Conservation (phyloP, 2,888 invertebrate species). For the Rugalucina vietnamica region DNA sequence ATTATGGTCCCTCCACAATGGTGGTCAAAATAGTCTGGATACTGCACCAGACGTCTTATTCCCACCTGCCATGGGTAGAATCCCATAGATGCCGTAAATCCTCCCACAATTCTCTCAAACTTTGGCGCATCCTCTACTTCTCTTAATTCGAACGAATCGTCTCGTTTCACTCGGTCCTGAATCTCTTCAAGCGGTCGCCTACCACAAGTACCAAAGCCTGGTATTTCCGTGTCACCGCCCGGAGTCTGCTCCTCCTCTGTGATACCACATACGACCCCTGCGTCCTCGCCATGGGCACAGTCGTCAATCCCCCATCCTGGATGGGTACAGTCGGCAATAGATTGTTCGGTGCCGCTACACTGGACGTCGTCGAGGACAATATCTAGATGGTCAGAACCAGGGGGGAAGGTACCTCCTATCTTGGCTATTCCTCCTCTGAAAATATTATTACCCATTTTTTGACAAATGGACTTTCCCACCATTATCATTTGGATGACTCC, state of each 20-base stretch:
- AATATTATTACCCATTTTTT: too few relatives aligned
- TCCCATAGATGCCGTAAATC: slow-evolving; percentile 73
- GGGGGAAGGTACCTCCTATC: slow-evolving; percentile 52
- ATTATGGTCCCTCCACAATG: slow-evolving; percentile 81
- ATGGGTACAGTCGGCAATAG: slow-evolving; percentile 60
- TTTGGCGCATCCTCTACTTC: slow-evolving; percentile 50
- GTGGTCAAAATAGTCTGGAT: slow-evolving; percentile 50
- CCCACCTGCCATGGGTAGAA: slow-evolving; percentile 81
- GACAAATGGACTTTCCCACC: too few relatives aligned
- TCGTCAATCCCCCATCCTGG: slow-evolving; percentile 60
- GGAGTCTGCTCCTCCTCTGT: not conserved
- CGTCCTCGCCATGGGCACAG: slow-evolving; percentile 71
- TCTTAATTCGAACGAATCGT: slow-evolving; percentile 38
- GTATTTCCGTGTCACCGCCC: not conserved
- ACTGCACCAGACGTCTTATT: slow-evolving; percentile 52
- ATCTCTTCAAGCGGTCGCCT: slow-evolving; percentile 57
- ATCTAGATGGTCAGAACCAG: slow-evolving; percentile 23
- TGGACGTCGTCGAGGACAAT: slow-evolving; percentile 69
- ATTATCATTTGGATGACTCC: too few relatives aligned
- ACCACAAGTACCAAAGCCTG: slow-evolving; percentile 23
- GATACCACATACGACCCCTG: slow-evolving; percentile 68
- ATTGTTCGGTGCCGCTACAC: slow-evolving; percentile 68
- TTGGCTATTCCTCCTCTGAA: slow-evolving; percentile 60
- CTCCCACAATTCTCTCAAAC: slow-evolving; percentile 74
- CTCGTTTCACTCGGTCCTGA: slow-evolving; percentile 54